Percentiles rank a stretch among this genome's conserved stretches.
These are phyloP conservation scores for Drosophila sp. DNA, from an alignment of 1,140 invertebrate genomes.

Conservation along the genomic window DNA sequence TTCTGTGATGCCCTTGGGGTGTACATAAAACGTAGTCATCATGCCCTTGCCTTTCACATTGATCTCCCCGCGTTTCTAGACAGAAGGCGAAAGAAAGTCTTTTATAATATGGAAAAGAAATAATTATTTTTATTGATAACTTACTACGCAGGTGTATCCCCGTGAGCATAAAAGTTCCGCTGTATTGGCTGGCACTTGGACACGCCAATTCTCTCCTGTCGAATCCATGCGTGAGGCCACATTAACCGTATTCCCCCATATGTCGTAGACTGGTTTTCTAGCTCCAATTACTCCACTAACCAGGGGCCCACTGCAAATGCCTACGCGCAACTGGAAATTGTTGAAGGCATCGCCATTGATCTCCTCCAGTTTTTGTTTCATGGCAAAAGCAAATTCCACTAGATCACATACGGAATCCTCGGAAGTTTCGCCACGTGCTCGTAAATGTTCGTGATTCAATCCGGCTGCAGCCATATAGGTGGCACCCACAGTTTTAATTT, in stretches of 20 bases:
- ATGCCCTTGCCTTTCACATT: conserved; percentile 97
- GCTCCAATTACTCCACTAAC: conserved; percentile 99
- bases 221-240: conserved; percentile 97
- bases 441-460: conserved; percentile 91
- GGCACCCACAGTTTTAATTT: conserved; percentile 98
- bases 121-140: background rate
- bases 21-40: conserved; percentile 97
- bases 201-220: conserved; percentile 92
- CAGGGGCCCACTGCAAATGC: conserved; percentile 95
- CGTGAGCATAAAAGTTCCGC: conserved; percentile 85
- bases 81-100: background rate
- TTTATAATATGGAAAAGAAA: background rate
- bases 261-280: conserved; percentile 98
- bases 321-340: conserved; percentile 97
- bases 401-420: conserved; percentile 92
- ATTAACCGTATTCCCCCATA: conserved; percentile 98
- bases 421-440: conserved; percentile 83
- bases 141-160: conserved; percentile 80
- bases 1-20: conserved; percentile 85
- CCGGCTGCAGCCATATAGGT: conserved; percentile 99
- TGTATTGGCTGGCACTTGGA: conserved; percentile 94
- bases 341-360: conserved; percentile 99
- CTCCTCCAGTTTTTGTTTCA: conserved; percentile 94
- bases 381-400: conserved; percentile 97
- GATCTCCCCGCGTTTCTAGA: conserved; percentile 90